Evolutionary conservation across 2,113 vertebrate genomes (phyloP).

Genomic region (Sinocyclocheilus anophthalmus): DNA sequence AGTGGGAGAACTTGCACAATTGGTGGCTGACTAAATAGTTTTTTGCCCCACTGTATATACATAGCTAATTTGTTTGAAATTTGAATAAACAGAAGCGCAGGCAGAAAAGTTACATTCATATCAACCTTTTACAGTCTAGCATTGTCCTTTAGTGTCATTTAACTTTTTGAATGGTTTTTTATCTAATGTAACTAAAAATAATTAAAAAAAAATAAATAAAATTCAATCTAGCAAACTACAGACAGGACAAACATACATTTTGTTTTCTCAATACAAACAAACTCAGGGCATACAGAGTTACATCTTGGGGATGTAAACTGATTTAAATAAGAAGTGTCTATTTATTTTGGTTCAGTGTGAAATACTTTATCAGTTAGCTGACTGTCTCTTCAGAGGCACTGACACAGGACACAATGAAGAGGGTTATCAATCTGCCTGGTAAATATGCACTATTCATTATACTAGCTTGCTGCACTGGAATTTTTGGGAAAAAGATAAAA

Average conservation of each 20-base stretch:
- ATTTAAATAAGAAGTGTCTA: slow-evolving; percentile 56
- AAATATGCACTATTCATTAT: not conserved
- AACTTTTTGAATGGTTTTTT: not conserved
- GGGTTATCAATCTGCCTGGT: slow-evolving; percentile 10
- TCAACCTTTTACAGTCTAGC: not conserved
- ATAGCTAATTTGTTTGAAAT: no score
- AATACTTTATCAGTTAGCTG: slow-evolving; percentile 40
- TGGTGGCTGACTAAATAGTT: no score
- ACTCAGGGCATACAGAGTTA: not conserved
- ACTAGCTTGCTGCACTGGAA: no score
- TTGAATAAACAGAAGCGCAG: not conserved
- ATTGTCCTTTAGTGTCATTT: not conserved
- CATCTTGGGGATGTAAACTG: slow-evolving; percentile 64
- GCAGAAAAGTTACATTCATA: not conserved
- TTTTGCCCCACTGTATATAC: no score
- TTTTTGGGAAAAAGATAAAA: no score
- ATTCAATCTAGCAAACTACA: not conserved
- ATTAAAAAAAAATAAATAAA: not conserved
- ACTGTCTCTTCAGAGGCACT: slow-evolving; percentile 1
- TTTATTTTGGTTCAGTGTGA: slow-evolving; percentile 61
- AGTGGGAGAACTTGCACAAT: no score
- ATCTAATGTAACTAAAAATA: not conserved
- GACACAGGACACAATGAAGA: slow-evolving; percentile 18
- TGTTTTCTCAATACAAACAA: slow-evolving; percentile 11
- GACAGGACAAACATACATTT: slow-evolving; percentile 46